Base-by-base conservation (phyloP, 1,140 invertebrate species). In the Acromyrmex heyeri region DNA sequence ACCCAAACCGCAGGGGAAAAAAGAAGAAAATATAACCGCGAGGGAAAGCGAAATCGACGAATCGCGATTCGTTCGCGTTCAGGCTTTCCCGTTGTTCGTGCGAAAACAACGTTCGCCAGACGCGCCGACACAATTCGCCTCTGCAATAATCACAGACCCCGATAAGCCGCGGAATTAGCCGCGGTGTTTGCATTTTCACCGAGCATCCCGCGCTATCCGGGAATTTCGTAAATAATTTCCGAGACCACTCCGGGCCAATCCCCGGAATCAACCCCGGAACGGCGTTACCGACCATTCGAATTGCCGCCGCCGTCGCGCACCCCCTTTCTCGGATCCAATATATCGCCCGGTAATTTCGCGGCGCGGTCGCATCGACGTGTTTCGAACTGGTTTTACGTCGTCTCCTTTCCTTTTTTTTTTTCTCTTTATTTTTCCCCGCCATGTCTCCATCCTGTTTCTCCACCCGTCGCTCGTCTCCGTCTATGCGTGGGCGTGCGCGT, bases 121-220 rank as follows among this genome's bases (percentile, higher is more conserved):
- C 27, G 27, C 69, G 87, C 72, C 61, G 72, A 77, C 64, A 82
- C 65, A 79, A 79, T 86, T 88, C 75, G 73, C 21, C 78, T 62
- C 48, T 38, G 65, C 86, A 90, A 92, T 91, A 92, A 92, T 92
- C 90, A 92, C 90, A 86, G 88, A 81, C 59, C 78, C 69, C 77
- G 70, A 90, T 91, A 92, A 92, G 87, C 87, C 87, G 79, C 77
- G 85, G 85, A 88, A 89, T 91, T 88, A 90, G 69, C 73, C 85
- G 89, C 61, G 82, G 73, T 86, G 85, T 87, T 90, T 87, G 86
- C 88, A 86, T 91, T 88, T 89, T 86, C 88, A 61, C 34, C 61
- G 64, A 67, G 87, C 57, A 18, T 44, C 44, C 48, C 48, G 50
- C 55, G 79, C 79, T 83, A 83, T 83, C 79, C 79, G 69, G 79